Percentiles rank a stretch among this genome's conserved stretches.
phyloP scores from a whole-genome alignment of 1,140 invertebrate genomes.

The Ridgeia piscesae region DNA sequence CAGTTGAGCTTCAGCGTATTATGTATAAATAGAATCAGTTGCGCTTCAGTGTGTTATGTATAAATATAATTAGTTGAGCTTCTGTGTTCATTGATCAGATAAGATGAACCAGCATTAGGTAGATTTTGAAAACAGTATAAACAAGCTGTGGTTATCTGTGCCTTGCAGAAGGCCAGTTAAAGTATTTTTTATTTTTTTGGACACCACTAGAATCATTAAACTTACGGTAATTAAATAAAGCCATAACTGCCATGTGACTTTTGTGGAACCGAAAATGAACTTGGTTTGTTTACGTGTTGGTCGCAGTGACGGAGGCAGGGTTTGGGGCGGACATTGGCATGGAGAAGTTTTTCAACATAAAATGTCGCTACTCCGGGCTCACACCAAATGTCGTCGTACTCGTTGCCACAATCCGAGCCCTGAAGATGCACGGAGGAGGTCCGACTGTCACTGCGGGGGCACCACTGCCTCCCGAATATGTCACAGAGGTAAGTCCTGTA shows the following conservation, averaged over 20 bases:
- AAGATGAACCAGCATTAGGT: too few species aligned
- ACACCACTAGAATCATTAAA: too few species aligned
- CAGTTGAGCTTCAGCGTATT: too few species aligned
- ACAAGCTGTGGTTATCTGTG: too few species aligned
- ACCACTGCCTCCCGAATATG: slow-evolving; percentile 81
- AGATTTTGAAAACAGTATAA: too few species aligned
- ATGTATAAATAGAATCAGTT: too few species aligned
- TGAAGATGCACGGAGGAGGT: slow-evolving; percentile 99
- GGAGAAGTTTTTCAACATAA: slow-evolving; percentile 99
- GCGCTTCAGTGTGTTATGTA: too few species aligned
- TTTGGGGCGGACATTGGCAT: slow-evolving; percentile 98
- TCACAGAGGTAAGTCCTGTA: slow-evolving; percentile 64
- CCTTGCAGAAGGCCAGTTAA: too few species aligned
- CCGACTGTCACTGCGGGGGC: slow-evolving; percentile 82
- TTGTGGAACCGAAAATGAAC: background rate
- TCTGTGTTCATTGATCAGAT: too few species aligned
- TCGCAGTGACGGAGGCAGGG: slow-evolving; percentile 88
- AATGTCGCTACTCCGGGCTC: slow-evolving; percentile 87
- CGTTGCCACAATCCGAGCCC: slow-evolving; percentile 88
- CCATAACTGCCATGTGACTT: background rate
- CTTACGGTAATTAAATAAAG: too few species aligned
- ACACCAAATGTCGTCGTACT: slow-evolving; percentile 89
- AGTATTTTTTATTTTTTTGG: too few species aligned
- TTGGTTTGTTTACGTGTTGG: background rate
- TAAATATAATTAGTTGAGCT: too few species aligned